Evolutionary conservation across 1,140 invertebrate genomes (phyloP).

Genomic region (Drosophila burlai): DNA sequence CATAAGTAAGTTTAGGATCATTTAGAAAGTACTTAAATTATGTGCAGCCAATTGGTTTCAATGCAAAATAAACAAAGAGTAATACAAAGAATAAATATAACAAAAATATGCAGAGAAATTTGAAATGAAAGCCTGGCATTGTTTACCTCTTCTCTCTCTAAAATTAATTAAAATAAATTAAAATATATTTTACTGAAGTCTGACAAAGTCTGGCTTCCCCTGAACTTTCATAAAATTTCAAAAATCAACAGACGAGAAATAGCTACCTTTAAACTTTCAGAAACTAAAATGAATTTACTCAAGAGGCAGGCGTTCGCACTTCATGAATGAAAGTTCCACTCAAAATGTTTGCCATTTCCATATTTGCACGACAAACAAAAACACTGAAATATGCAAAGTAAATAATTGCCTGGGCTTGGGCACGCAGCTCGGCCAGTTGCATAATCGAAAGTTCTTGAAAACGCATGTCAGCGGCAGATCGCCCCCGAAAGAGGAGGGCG

Average conservation of each 20-base stretch:
- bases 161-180: not conserved
- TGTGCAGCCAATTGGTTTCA: not conserved
- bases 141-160: not conserved
- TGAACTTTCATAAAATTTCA: not conserved
- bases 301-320: constrained; percentile 42
- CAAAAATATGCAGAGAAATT: not conserved
- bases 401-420: constrained; percentile 31
- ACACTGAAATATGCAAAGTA: constrained; percentile 34
- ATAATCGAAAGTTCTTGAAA: constrained; percentile 41
- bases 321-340: constrained; percentile 63
- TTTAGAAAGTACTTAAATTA: not conserved
- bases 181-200: not conserved
- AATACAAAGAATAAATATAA: not conserved
- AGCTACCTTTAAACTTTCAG: not conserved
- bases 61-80: not conserved
- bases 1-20: too few species aligned
- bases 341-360: constrained; percentile 59
- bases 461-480: constrained; percentile 40
- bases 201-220: not conserved
- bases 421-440: constrained; percentile 5
- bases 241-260: not conserved
- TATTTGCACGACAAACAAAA: constrained; percentile 58
- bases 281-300: not conserved
- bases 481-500: not conserved
- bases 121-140: not conserved